Evolutionary conservation across 2,797 vertebrate species (phyloP).

Genomic region (Enteromius unitaeniatus): DNA sequence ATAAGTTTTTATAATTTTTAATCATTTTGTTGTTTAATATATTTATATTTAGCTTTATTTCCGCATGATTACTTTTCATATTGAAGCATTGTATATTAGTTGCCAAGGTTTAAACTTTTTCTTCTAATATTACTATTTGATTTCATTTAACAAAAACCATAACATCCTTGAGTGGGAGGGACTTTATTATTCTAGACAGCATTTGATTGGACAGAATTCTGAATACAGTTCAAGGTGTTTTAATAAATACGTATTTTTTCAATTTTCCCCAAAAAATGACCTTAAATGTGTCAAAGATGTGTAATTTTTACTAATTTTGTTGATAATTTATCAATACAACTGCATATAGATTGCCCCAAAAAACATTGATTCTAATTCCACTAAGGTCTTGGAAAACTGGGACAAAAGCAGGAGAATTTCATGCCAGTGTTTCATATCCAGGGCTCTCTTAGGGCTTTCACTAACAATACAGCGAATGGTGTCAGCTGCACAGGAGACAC

Average conservation of each 20-base stretch:
- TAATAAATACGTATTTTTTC: not conserved
- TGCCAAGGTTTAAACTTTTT: not conserved
- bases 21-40: not conserved
- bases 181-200: not conserved
- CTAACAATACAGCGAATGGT: not conserved
- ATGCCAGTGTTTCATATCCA: conserved; percentile 18
- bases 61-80: not conserved
- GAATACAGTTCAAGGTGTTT: not conserved
- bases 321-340: not conserved
- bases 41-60: not conserved
- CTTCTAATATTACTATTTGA: not conserved
- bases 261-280: not conserved
- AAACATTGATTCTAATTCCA: not conserved
- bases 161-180: not conserved
- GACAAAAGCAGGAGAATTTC: conserved; percentile 5
- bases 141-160: not conserved
- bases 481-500: conserved; percentile 10
- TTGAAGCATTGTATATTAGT: not conserved
- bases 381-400: conserved; percentile 44
- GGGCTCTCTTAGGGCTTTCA: not conserved
- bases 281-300: not conserved
- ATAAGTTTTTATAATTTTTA: not conserved
- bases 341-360: not conserved
- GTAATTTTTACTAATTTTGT: not conserved
- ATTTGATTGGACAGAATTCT: not conserved